Percentiles rank a stretch among this genome's conserved stretches.
Evolutionary conservation across 2,797 vertebrate genomes (phyloP).

Genomic region (Mus caroli): DNA sequence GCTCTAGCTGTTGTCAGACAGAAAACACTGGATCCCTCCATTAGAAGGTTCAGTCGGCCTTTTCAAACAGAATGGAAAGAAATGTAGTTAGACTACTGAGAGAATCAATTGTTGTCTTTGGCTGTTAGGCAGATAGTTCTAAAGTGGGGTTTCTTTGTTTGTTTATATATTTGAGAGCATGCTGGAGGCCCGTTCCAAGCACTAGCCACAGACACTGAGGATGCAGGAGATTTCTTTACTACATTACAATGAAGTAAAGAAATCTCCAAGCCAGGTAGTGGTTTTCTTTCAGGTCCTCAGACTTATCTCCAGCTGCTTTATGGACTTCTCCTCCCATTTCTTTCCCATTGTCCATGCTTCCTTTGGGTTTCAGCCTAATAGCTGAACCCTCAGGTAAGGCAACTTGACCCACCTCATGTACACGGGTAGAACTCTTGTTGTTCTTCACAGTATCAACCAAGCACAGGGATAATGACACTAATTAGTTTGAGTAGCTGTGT

Average conservation of each 20-base stretch:
- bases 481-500: background rate
- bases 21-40: background rate
- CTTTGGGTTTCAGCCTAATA: background rate
- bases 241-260: background rate
- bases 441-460: background rate
- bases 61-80: slow-evolving; percentile 6
- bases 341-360: background rate
- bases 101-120: background rate
- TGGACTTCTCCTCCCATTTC: background rate
- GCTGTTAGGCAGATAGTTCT: background rate
- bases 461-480: background rate
- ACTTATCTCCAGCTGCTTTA: background rate
- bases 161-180: background rate
- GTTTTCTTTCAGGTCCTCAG: background rate
- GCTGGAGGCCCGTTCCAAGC: background rate
- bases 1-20: background rate
- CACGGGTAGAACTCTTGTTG: background rate
- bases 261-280: background rate
- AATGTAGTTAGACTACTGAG: background rate
- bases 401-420: background rate
- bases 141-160: background rate
- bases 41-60: background rate
- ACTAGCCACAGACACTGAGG: background rate
- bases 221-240: too few relatives aligned
- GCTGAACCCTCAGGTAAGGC: background rate